Percentiles rank a stretch among this genome's conserved stretches.
These are phyloP conservation scores for Hemicentrotus pulcherrimus DNA, from an alignment of 35 echinoderm and acorn worm species.

Conservation along the genomic window DNA sequence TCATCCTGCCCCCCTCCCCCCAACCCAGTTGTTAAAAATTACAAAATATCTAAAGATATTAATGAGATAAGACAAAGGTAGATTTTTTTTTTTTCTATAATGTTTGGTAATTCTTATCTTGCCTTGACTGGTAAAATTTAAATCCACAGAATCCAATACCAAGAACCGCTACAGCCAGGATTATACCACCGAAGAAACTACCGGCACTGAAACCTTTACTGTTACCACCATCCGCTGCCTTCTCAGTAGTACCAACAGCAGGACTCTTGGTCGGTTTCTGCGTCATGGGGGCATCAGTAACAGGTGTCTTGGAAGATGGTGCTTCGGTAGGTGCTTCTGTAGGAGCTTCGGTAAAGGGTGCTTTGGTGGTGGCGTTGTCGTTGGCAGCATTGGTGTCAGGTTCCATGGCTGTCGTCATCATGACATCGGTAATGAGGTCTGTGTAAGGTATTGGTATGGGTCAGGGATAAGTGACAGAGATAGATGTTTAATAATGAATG, in stretches of 20 bases:
- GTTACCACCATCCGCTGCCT: not conserved
- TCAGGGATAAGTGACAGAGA: too few species aligned
- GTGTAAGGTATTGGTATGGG: too few species aligned
- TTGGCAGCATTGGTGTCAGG: not conserved
- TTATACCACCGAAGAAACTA: slow-evolving; percentile 44
- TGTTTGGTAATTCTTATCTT: slow-evolving; percentile 50
- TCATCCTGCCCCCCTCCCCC: not conserved
- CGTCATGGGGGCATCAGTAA: not conserved
- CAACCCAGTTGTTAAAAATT: not conserved
- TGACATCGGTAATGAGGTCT: too few species aligned
- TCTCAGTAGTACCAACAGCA: not conserved
- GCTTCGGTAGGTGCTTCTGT: not conserved
- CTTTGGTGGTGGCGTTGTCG: not conserved
- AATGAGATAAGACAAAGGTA: not conserved
- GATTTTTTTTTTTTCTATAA: not conserved
- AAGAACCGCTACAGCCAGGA: slow-evolving; percentile 6
- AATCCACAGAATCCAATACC: slow-evolving; percentile 35
- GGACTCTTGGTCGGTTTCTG: not conserved
- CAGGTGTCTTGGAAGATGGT: not conserved
- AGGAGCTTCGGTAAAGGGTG: not conserved
- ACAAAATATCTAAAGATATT: not conserved
- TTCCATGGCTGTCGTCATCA: not conserved
- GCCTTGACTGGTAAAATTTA: slow-evolving; percentile 36
- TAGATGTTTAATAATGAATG: too few species aligned
- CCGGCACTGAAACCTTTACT: slow-evolving; percentile 22